A percentile compares a stretch with the other conserved stretches of the same genome.
phyloP scores from a whole-genome alignment of 1,140 invertebrate species.

The Trypoxylus dichotomus region DNA sequence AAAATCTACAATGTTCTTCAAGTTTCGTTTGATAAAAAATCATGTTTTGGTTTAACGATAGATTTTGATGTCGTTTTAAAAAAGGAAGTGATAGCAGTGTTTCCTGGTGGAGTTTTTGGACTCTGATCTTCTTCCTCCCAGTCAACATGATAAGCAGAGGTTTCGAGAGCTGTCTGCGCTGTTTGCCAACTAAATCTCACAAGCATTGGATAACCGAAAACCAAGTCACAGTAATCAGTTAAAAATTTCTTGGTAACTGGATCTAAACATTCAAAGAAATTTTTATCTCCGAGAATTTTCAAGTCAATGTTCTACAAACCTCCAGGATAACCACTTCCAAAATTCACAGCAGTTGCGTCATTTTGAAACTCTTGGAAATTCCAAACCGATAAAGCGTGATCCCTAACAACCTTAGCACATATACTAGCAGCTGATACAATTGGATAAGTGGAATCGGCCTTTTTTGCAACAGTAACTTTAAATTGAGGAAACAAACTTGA shows the following conservation, averaged over 20 bases:
- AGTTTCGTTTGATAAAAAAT: constrained; percentile 56
- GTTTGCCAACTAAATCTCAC: constrained; percentile 99
- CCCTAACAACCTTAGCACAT: constrained; percentile 95
- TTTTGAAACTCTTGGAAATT: constrained; percentile 87
- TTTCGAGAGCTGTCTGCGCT: constrained; percentile 77
- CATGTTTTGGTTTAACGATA: constrained; percentile 56
- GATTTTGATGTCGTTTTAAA: constrained; percentile 56
- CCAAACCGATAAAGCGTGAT: constrained; percentile 88
- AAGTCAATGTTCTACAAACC: too few species aligned
- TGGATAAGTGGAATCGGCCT: constrained; percentile 90
- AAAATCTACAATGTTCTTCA: constrained; percentile 50
- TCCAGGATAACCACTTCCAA: constrained; percentile 96
- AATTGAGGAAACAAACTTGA: constrained; percentile 82
- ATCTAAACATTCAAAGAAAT: constrained; percentile 70
- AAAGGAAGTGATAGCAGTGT: constrained; percentile 60
- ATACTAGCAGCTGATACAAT: constrained; percentile 99
- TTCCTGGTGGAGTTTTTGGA: constrained; percentile 33
- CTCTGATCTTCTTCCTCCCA: constrained; percentile 62
- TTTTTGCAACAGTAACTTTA: constrained; percentile 93
- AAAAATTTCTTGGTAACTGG: constrained; percentile 94
- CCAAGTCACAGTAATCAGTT: constrained; percentile 74
- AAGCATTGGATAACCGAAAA: constrained; percentile 96
- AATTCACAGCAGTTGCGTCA: constrained; percentile 64
- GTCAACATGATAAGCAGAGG: constrained; percentile 72
- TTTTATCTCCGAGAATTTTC: too few species aligned